Percentiles rank a stretch among this genome's conserved stretches.
Conservation (phyloP, 2,888 invertebrate species). For the Hemicrepidius hirtus region DNA sequence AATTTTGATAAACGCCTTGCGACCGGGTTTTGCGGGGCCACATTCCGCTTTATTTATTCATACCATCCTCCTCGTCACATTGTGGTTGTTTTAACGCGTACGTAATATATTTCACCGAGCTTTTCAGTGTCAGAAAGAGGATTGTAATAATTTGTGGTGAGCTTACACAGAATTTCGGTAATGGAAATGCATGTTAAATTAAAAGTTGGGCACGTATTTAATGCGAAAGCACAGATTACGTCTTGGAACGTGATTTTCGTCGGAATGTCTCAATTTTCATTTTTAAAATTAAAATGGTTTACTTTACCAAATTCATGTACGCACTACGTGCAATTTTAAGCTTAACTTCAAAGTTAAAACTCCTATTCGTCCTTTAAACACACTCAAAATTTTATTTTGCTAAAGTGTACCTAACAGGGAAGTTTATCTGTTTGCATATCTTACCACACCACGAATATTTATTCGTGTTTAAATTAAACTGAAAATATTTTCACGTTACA, state of each 20-base stretch:
- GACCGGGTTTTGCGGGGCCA: slow-evolving; percentile 4
- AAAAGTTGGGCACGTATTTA: slow-evolving; percentile 51
- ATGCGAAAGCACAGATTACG: slow-evolving; percentile 43
- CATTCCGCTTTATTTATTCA: slow-evolving; percentile 47
- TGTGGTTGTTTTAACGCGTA: slow-evolving; percentile 51
- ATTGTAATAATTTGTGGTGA: slow-evolving; percentile 54
- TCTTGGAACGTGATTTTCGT: slow-evolving; percentile 37
- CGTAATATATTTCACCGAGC: slow-evolving; percentile 51
- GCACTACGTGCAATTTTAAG: slow-evolving; percentile 3
- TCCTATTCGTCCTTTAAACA: no score
- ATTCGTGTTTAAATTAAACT: no score
- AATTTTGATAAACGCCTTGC: slow-evolving; percentile 40
- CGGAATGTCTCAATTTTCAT: slow-evolving; percentile 27
- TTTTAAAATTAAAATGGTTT: slow-evolving; percentile 16
- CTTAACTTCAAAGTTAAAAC: no score
- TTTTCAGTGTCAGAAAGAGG: slow-evolving; percentile 53
- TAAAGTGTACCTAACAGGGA: background rate
- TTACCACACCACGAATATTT: no score
- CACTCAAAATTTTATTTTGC: no score
- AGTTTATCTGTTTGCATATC: no score
- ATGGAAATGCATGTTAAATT: slow-evolving; percentile 54
- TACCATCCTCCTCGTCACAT: slow-evolving; percentile 47
- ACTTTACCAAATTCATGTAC: background rate
- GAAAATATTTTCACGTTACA: no score
- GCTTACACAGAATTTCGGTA: slow-evolving; percentile 51